phyloP scores from a whole-genome alignment of 2,113 vertebrate species.

The Indicator indicator region DNA sequence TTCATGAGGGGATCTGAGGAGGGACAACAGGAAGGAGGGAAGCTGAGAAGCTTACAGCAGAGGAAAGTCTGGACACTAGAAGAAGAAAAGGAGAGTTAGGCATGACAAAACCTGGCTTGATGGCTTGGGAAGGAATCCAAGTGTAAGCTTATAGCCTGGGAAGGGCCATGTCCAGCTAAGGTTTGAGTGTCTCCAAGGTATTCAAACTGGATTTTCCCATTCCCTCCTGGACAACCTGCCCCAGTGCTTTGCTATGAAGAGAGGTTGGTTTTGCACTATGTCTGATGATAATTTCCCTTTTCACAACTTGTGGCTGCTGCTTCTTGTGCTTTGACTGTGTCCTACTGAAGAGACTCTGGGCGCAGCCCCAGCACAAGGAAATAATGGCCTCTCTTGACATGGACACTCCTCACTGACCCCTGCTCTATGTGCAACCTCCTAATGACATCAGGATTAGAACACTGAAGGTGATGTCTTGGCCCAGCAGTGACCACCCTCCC shows the following conservation, averaged over 20 bases:
- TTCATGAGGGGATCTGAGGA: neutral
- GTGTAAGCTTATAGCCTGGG: neutral
- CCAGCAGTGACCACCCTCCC: too few relatives aligned
- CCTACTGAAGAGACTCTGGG: neutral
- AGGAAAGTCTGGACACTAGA: neutral
- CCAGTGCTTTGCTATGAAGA: too few relatives aligned
- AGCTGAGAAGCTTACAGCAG: neutral
- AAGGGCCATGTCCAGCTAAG: fast-evolving
- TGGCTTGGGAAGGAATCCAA: neutral
- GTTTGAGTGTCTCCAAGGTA: neutral
- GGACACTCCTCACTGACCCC: fast-evolving
- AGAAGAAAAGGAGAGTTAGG: neutral
- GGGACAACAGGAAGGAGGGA: neutral
- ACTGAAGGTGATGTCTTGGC: neutral
- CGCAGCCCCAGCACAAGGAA: neutral
- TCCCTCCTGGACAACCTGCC: neutral
- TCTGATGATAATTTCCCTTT: too few relatives aligned
- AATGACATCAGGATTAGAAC: neutral
- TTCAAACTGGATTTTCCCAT: neutral
- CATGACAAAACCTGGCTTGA: neutral
- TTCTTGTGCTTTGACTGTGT: neutral
- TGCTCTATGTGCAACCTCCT: neutral
- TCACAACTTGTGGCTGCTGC: neutral
- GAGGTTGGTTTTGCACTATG: too few relatives aligned
- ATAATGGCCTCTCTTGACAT: neutral